phyloP scores from a whole-genome alignment of 2,888 invertebrate species.

The Amiota communis region DNA sequence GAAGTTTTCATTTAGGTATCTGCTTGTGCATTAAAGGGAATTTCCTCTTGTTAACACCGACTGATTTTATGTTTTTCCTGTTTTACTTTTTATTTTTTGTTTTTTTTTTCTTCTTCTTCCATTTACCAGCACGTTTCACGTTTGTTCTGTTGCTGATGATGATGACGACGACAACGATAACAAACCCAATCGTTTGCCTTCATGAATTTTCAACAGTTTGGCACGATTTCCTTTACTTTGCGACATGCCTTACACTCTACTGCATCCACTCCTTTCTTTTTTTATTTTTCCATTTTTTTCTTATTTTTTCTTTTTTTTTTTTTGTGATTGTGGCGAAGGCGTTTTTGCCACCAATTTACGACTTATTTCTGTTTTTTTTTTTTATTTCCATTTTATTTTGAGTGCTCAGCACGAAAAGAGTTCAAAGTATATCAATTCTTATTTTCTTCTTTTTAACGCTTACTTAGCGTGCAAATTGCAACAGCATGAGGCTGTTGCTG shows the following conservation, averaged over 20 bases:
- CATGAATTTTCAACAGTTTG: constrained; percentile 51
- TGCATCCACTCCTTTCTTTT: constrained; percentile 34
- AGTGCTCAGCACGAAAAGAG: constrained; percentile 31
- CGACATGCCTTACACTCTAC: neutral
- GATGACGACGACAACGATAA: constrained; percentile 34
- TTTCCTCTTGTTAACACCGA: too few relatives aligned
- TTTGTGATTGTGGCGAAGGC: neutral
- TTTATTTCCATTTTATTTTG: constrained; percentile 49
- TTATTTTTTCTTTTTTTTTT: constrained; percentile 8
- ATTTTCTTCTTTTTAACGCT: neutral
- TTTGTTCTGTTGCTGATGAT: constrained; percentile 23
- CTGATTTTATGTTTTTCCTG: too few relatives aligned
- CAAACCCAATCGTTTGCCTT: constrained; percentile 49
- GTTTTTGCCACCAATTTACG: constrained; percentile 45
- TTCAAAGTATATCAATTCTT: constrained; percentile 23
- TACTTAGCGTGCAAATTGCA: neutral
- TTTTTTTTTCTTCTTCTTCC: constrained; percentile 37
- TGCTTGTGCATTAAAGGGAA: too few relatives aligned
- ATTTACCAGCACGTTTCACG: constrained; percentile 32
- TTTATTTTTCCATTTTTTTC: constrained; percentile 7
- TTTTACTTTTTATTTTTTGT: constrained; percentile 32
- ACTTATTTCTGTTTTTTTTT: constrained; percentile 33
- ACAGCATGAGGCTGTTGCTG: neutral
- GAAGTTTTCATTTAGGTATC: too few relatives aligned
- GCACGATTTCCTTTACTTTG: constrained; percentile 42